Evolutionary conservation across 2,888 invertebrate genomes (phyloP), one percentile per base, ranked within the genome.

Genomic region (Gastracanthus pulcherrimus): DNA sequence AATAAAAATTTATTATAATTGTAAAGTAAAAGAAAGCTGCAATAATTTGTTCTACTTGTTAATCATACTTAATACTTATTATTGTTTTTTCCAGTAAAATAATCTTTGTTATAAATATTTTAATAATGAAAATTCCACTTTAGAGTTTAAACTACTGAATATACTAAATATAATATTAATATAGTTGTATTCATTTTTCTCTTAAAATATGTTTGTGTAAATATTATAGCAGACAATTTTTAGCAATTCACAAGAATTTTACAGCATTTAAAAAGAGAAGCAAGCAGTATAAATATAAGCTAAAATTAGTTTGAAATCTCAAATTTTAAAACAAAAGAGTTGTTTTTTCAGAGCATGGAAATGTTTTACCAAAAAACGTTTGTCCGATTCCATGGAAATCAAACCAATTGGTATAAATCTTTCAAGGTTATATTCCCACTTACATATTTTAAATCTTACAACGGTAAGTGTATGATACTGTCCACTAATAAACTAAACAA

Each of bases 401-500:
- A 23, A n/a, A 19, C 23, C 23, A 26, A 55, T 11, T 11, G 26
- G 2, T 9, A 55, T 55, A 9, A 55, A 6, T 6, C 23, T 55
- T 23, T 55, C 26, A n/a, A n/a, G n/a, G n/a, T n/a, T n/a, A n/a
- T n/a, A 23, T 26, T 55, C 6, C 23, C 16, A 7, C 41, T 4
- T 11, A 9, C 26, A 26, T 26, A 26, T 55, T 38, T 38, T 38
- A 38, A 38, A 58, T 38, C n/a, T 6, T 0, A 38, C 36, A 38
- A 38, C 29, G 34, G 29, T 55, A 36, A 51, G 31, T 51, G 36
- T 19, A 29, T 41, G 29, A 36, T 51, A 19, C 19, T n/a, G 38
- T 36, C 13, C 26, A 29, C 11, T 16, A 16, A 51, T 58, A 69
- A 48, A 48, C 13, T 48, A 45, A 60, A 66, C 67, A 81, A 66